phyloP scores from a whole-genome alignment of 1,140 invertebrate species.

The Tetragnatha versicolor region DNA sequence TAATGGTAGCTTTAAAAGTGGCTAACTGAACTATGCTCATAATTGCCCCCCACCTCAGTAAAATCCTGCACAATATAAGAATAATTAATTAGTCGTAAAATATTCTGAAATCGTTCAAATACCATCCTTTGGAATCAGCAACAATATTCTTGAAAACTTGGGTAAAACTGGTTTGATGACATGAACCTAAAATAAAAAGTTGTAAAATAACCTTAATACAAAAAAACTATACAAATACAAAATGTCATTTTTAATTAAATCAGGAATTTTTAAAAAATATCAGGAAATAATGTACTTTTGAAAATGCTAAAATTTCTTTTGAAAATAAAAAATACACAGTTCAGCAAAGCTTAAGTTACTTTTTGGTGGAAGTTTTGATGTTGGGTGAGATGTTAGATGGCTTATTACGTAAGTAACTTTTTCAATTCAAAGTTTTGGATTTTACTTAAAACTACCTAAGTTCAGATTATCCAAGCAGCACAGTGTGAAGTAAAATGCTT shows the following conservation, averaged over 20 bases:
- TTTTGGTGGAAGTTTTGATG: background rate
- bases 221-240: background rate
- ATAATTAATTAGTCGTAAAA: background rate
- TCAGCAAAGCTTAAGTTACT: background rate
- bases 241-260: background rate
- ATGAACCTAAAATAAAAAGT: conserved; percentile 23
- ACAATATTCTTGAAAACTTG: conserved; percentile 12
- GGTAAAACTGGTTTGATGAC: conserved; percentile 41
- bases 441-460: too few species aligned
- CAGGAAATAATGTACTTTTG: background rate
- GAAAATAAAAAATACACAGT: background rate
- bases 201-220: background rate
- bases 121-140: background rate
- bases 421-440: too few species aligned
- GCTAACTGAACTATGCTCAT: too few species aligned
- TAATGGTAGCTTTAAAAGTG: too few species aligned
- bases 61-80: too few species aligned
- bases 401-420: too few species aligned
- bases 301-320: background rate
- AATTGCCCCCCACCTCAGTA: too few species aligned
- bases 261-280: background rate
- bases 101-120: too few species aligned
- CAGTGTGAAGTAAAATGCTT: too few species aligned
- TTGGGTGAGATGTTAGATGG: too few species aligned
- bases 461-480: too few species aligned